Conservation (phyloP, 2,797 vertebrate genomes). For the Enteromius anoplus region DNA sequence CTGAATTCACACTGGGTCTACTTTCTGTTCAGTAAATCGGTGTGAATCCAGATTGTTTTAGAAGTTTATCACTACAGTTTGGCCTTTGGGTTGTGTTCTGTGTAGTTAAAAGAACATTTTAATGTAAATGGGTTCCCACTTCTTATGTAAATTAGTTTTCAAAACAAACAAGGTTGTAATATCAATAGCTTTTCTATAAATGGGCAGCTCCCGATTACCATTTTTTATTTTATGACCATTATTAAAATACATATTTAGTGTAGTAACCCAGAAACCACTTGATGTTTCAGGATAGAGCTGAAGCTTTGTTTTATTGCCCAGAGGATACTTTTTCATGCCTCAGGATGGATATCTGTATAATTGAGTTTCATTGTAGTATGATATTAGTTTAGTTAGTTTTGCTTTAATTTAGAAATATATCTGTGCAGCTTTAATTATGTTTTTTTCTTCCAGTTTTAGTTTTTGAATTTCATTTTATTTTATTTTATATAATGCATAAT, state of each 20-base stretch:
- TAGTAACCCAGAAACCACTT: neutral
- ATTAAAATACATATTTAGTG: neutral
- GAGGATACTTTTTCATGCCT: neutral
- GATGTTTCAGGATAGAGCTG: neutral
- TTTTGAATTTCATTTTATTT: neutral
- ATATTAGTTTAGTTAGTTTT: neutral
- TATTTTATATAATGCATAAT: neutral
- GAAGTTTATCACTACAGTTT: neutral
- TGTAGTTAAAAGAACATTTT: slow-evolving; percentile 2
- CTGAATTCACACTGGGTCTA: neutral
- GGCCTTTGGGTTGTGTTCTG: neutral
- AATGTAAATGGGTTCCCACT: slow-evolving; percentile 18
- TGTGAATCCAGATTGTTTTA: neutral
- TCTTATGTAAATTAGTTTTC: neutral
- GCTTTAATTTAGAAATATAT: neutral
- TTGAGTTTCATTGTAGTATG: neutral
- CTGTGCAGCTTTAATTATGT: neutral
- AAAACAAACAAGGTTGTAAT: neutral
- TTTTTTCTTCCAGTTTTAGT: neutral
- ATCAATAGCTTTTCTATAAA: slow-evolving; percentile 6
- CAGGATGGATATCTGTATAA: neutral
- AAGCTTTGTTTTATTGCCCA: neutral
- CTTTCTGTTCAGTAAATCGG: slow-evolving; percentile 8
- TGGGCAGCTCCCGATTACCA: neutral
- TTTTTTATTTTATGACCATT: neutral